These are phyloP conservation scores for Odontocerum albicorne DNA, from an alignment of 2,888 invertebrate species.

Conservation along the genomic window DNA sequence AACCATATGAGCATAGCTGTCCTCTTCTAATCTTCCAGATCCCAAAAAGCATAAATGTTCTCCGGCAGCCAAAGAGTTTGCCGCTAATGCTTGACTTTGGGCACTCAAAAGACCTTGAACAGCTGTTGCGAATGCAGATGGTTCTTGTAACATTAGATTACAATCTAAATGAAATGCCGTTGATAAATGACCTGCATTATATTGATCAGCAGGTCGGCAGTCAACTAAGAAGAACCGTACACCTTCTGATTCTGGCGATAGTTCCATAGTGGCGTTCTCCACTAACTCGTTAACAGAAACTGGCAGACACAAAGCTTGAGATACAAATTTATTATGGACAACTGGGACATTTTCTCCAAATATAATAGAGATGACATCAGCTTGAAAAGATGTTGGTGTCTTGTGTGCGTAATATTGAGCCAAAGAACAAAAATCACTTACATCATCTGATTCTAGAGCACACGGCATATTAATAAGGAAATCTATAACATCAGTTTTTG, in stretches of 20 bases:
- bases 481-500: slow-evolving; percentile 68
- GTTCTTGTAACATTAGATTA: slow-evolving; percentile 95
- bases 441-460: slow-evolving; percentile 90
- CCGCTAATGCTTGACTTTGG: slow-evolving; percentile 83
- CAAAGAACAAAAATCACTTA: slow-evolving; percentile 93
- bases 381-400: slow-evolving; percentile 91
- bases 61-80: slow-evolving; percentile 83
- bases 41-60: slow-evolving; percentile 92
- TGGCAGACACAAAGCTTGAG: slow-evolving; percentile 91
- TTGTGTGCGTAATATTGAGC: slow-evolving; percentile 94
- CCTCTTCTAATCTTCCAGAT: slow-evolving; percentile 90
- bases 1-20: slow-evolving; percentile 97
- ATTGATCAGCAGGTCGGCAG: slow-evolving; percentile 95
- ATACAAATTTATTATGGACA: slow-evolving; percentile 64
- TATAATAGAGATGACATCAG: slow-evolving; percentile 71
- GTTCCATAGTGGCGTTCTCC: slow-evolving; percentile 74
- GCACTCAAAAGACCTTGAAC: slow-evolving; percentile 90
- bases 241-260: slow-evolving; percentile 60
- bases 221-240: slow-evolving; percentile 95
- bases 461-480: slow-evolving; percentile 76
- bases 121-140: slow-evolving; percentile 90
- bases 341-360: slow-evolving; percentile 60
- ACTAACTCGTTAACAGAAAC: slow-evolving; percentile 94
- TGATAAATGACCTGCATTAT: slow-evolving; percentile 94
- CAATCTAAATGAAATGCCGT: slow-evolving; percentile 98